phyloP scores from a whole-genome alignment of 1,140 invertebrate genomes.

The Frieseomelitta varia region DNA sequence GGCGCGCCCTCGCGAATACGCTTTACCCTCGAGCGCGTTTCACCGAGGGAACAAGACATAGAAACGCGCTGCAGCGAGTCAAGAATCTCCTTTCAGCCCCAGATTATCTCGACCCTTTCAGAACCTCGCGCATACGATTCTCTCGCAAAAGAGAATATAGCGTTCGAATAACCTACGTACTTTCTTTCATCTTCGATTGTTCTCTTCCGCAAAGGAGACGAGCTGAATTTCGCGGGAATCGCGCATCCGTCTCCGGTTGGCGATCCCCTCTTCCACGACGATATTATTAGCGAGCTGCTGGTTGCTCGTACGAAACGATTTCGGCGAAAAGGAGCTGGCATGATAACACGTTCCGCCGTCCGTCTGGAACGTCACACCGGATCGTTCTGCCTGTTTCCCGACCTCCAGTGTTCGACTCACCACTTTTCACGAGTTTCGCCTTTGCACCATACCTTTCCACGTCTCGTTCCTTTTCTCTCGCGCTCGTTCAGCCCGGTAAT shows the following conservation, averaged over 20 bases:
- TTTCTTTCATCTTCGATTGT: background rate
- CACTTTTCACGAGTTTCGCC: background rate
- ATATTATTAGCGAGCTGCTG: constrained; percentile 54
- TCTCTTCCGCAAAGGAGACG: background rate
- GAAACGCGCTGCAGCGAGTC: background rate
- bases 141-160: background rate
- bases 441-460: background rate
- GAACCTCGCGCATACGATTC: background rate
- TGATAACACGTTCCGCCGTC: constrained; percentile 33
- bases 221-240: background rate
- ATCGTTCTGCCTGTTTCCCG: constrained; percentile 26
- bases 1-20: background rate
- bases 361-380: constrained; percentile 22
- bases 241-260: background rate
- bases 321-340: constrained; percentile 43
- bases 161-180: no score
- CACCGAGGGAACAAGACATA: background rate
- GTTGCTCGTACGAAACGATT: constrained; percentile 21
- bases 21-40: background rate
- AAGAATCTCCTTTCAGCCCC: background rate
- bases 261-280: constrained; percentile 39
- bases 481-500: constrained; percentile 9
- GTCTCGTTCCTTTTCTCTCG: background rate
- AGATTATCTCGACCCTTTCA: constrained; percentile 26
- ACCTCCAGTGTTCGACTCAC: background rate